These are phyloP conservation scores for Myopa testacea DNA, from an alignment of 2,888 invertebrate genomes.

Conservation along the genomic window DNA sequence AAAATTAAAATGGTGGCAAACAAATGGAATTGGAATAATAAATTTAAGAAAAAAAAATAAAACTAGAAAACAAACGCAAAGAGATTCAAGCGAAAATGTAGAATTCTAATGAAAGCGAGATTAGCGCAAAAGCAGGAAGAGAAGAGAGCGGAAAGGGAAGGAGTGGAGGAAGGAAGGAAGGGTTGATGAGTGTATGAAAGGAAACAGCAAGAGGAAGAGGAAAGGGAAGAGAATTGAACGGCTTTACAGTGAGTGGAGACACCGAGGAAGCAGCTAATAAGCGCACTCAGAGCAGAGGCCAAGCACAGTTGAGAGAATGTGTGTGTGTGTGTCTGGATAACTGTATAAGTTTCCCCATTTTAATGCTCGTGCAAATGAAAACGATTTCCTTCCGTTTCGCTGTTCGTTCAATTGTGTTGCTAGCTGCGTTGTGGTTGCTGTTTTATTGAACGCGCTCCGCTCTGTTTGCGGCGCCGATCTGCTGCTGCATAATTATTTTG, in stretches of 20 bases:
- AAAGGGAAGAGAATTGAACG: background rate
- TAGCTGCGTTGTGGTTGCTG: background rate
- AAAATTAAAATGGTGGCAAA: background rate
- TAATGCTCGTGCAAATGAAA: slow-evolving; percentile 29
- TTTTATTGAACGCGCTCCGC: background rate
- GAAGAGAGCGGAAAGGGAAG: background rate
- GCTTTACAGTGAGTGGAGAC: background rate
- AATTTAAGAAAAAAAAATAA: background rate
- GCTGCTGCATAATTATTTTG: slow-evolving; percentile 6
- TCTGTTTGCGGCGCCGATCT: background rate
- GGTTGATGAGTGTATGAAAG: too few relatives aligned
- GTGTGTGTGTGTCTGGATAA: slow-evolving; percentile 17
- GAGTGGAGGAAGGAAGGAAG: background rate
- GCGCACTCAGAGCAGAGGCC: slow-evolving; percentile 39
- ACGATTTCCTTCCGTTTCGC: slow-evolving; percentile 34
- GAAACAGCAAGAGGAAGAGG: background rate
- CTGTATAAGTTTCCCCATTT: slow-evolving; percentile 16
- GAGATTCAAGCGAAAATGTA: background rate
- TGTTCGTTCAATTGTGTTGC: background rate
- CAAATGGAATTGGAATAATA: background rate
- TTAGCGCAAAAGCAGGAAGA: background rate
- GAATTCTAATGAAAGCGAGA: background rate
- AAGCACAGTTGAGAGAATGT: slow-evolving; percentile 17
- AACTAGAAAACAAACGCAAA: background rate
- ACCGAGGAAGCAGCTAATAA: slow-evolving; percentile 7